Evolutionary conservation across 2,113 vertebrate species (phyloP), one percentile per base, ranked within the genome.

Genomic region (Holacanthus passer): DNA sequence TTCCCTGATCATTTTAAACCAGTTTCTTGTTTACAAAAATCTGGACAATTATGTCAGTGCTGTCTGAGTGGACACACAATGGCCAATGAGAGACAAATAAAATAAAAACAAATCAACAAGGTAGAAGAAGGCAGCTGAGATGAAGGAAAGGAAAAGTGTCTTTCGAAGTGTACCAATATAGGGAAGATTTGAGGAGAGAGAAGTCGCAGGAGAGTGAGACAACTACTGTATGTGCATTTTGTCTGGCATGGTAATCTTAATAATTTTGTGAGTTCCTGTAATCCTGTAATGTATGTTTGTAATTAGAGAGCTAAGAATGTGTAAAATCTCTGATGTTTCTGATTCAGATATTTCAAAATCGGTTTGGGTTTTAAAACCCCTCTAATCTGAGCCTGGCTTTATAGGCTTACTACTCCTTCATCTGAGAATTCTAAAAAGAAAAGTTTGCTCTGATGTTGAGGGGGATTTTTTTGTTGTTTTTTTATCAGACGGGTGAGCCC

Each of bases 401-500:
- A 14, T 9, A 37, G 39, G 11, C 17, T 32, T 66, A 58, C n/a
- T 27, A 27, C 24, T 14, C 2, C 17, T 35, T 55, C 37, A 68
- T 56, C 59, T 56, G 16, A 53, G 31, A n/a, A 2, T 31, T 83
- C 4, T 71, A 4, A 2, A 56, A 35, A 24, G 1, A 41, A 20
- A 43, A 0, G 3, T 35, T 62, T 76, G 4, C 0, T 37, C 29
- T 19, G 5, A 59, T 76, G 35, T 29, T 80, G 47, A 31, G 13
- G 1, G 13, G 71, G 43, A 3, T 1, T 14, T 71, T 37, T 63
- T 52, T 5, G 8, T 24, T 62, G 19, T 80, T 56, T 62, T 70
- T 50, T 59, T 0, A 35, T 66, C 66, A 96, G 95, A 52, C 90
- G 93, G 35, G 71, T 93, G 10, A 95, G 95, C 75, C 94, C 93